Evolutionary conservation across 1,140 invertebrate species (phyloP), one percentile per base, ranked within the genome.

Genomic region (Atta cephalotes): DNA sequence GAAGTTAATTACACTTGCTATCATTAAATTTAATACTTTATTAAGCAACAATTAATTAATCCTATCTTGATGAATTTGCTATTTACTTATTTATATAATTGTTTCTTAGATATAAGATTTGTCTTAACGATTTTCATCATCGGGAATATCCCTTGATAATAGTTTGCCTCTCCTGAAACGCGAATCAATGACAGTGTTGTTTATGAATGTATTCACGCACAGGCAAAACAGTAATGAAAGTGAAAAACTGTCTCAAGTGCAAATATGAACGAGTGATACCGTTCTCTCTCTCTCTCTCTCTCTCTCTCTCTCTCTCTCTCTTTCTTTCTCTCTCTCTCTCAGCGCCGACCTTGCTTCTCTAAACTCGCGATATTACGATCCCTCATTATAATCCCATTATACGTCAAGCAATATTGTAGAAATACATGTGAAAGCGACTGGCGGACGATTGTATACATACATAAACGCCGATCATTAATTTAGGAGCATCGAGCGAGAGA

Each of bases 391-490:
- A 60, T 84, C 31, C 7, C n/a, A 82, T 71, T 49, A 35, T 51
- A 53, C 1, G 28, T 14, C 49, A 6, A 18, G 25, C 12, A 45
- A 45, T 45, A 45, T 45, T 45, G 10, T 21, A 5, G 35, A 66
- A 49, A 16, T 49, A 74, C 14, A 49, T 21, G 49, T 18, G 21
- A 6, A 58, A 72, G 21, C 51, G 63, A 35, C 28, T 14, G 31
- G 21, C 65, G 2, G 25, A 16, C 18, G 21, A 62, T 49, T 72
- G 35, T 72, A 53, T 72, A 72, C 16, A 72, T 31, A 80, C 25
- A 60, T 49, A 60, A 82, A 45, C 9, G 14, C n/a, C 31, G 18
- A 45, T 72, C 66, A 25, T 82, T 82, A 82, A 82, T 82, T 82
- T 45, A 82, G 39, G 35, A 72, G 28, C 25, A 31, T 2, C 62